Evolutionary conservation across 2,888 invertebrate genomes (phyloP).

Genomic region (Watsonalla cultraria): DNA sequence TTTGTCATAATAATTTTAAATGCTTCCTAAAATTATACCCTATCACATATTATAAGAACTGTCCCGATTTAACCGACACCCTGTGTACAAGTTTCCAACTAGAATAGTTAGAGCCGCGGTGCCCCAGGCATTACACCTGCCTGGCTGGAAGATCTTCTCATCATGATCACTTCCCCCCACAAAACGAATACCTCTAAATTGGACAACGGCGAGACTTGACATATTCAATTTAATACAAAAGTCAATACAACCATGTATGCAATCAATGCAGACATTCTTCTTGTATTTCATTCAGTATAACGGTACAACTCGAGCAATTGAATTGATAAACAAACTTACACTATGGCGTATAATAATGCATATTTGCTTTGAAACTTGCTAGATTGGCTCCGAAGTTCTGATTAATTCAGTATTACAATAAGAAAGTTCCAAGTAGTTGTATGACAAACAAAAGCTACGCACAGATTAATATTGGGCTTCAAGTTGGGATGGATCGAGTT

Average conservation of each 20-base stretch:
- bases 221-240: too few species aligned
- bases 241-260: not conserved
- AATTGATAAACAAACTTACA: not conserved
- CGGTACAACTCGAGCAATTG: not conserved
- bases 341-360: not conserved
- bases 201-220: too few species aligned
- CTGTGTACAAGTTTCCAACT: too few species aligned
- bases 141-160: too few species aligned
- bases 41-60: too few species aligned
- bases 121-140: too few species aligned
- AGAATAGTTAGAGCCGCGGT: too few species aligned
- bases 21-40: too few species aligned
- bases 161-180: too few species aligned
- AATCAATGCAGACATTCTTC: not conserved
- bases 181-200: too few species aligned
- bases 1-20: too few species aligned
- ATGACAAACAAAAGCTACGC: constrained; percentile 13
- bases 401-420: constrained; percentile 8
- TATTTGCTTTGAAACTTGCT: not conserved
- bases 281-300: not conserved
- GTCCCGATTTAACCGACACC: too few species aligned
- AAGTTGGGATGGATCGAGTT: not conserved
- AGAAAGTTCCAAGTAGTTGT: constrained; percentile 1
- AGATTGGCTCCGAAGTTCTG: constrained; percentile 2
- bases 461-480: not conserved